Evolutionary conservation across 2,797 vertebrate genomes (phyloP), one percentile per base, ranked within the genome.

Genomic region (Megaceryle alcyon): DNA sequence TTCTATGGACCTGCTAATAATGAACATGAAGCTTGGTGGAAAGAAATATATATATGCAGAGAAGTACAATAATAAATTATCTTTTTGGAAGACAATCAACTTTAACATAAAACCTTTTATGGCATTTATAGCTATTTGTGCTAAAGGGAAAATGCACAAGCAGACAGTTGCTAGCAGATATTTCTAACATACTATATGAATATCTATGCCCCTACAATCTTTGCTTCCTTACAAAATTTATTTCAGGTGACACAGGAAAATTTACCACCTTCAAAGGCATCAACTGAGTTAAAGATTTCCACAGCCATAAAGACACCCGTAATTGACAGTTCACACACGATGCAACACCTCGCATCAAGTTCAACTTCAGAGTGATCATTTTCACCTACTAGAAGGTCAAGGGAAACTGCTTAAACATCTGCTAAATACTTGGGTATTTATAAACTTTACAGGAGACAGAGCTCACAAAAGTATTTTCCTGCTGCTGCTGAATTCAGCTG

Each of bases 1-100:
- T 66, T 33, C 57, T 51, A 64, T 0, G 0, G 53, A 39, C 7
- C 33, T 26, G 28, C 20, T 31, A 26, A 19, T 2, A 72, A 82
- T 12, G 8, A 21, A 59, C 33, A 84, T 0, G 13, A 33, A 59
- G 4, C 22, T 7, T 21, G n/a, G 31, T 10, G 29, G 14, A 48
- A 61, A 37, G 56, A 46, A 37, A 2, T 4, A n/a, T 3, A 85
- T 2, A 37, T 12, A n/a, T 0, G 1, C 9, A 39, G 4, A 80
- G 10, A 11, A 7, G 9, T n/a, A 56, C 8, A 69, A 13, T 2
- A 39, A 72, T 4, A 53, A 16, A 25, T 37, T 53, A 0, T 14
- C 26, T 12, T 57, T 10, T 10, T 63, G 29, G 31, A 88, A 79
- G 26, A 29, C 17, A 15, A 41, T 12, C 31, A 73, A 6, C 17